These are phyloP conservation scores for Phrynocephalus vlangalii DNA, from an alignment of 2,797 vertebrate genomes.

Conservation along the genomic window DNA sequence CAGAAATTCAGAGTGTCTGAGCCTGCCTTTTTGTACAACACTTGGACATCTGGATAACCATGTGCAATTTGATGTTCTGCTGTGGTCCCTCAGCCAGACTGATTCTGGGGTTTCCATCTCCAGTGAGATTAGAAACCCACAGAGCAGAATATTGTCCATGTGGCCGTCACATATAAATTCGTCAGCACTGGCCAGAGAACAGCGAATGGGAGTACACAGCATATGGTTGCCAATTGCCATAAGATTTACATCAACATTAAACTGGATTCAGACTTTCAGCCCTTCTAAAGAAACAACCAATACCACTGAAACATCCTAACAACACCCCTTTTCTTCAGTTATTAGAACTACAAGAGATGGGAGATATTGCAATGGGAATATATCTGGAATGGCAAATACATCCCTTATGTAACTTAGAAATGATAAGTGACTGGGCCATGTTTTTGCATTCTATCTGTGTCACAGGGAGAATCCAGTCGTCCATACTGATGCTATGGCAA, in stretches of 20 bases:
- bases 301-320: not conserved
- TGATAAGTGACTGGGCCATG: conserved; percentile 24
- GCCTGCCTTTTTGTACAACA: not conserved
- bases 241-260: not conserved
- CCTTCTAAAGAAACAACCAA: not conserved
- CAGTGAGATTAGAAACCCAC: not conserved
- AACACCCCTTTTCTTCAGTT: not conserved
- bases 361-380: not conserved
- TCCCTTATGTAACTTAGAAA: not conserved
- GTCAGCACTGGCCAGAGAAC: not conserved
- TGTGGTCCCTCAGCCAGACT: not conserved
- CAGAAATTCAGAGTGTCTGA: too few relatives aligned
- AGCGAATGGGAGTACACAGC: too few relatives aligned
- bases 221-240: not conserved
- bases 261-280: not conserved
- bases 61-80: not conserved
- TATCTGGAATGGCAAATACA: not conserved
- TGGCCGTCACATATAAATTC: not conserved
- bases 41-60: not conserved
- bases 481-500: not conserved
- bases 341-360: not conserved
- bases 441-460: not conserved
- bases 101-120: not conserved
- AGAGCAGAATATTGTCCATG: not conserved
- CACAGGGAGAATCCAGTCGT: not conserved